Evolutionary conservation across 2,888 invertebrate genomes (phyloP).

Genomic region (Trichogramma dendrolimi): DNA sequence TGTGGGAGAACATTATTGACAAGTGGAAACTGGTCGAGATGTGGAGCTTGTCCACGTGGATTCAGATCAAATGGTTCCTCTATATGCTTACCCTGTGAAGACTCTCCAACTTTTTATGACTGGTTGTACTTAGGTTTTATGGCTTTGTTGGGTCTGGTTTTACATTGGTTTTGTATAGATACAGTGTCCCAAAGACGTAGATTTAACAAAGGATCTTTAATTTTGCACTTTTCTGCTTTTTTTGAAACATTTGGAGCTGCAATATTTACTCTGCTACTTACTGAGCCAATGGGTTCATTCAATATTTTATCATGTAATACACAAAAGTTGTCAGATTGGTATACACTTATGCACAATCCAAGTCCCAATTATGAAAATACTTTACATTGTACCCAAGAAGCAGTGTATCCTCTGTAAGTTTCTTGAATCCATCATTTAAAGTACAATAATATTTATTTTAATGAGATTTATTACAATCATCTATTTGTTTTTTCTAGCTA

Average conservation of each 20-base stretch:
- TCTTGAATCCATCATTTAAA: slow-evolving; percentile 23
- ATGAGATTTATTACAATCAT: background rate
- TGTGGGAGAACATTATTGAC: slow-evolving; percentile 69
- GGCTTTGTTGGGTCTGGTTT: slow-evolving; percentile 78
- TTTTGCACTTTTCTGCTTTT: slow-evolving; percentile 77
- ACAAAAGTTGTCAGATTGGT: slow-evolving; percentile 88
- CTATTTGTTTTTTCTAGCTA: slow-evolving; percentile 62
- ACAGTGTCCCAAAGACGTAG: slow-evolving; percentile 70
- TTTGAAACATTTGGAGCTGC: slow-evolving; percentile 76
- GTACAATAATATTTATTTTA: slow-evolving; percentile 3
- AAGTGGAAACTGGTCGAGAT: slow-evolving; percentile 72
- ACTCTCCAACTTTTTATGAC: slow-evolving; percentile 77
- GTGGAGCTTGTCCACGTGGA: slow-evolving; percentile 84
- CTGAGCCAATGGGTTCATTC: slow-evolving; percentile 77
- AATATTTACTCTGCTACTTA: slow-evolving; percentile 71
- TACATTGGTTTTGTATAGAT: slow-evolving; percentile 93
- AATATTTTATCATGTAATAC: slow-evolving; percentile 75
- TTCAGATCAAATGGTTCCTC: slow-evolving; percentile 69
- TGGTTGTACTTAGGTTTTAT: slow-evolving; percentile 94
- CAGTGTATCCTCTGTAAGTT: slow-evolving; percentile 92
- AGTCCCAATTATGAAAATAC: slow-evolving; percentile 84
- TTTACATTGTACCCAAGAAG: slow-evolving; percentile 93
- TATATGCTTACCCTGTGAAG: slow-evolving; percentile 72
- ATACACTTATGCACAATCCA: slow-evolving; percentile 91
- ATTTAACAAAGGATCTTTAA: slow-evolving; percentile 71